Evolutionary conservation across 2,797 vertebrate genomes (phyloP).

Genomic region (Poeciliopsis gracilis): DNA sequence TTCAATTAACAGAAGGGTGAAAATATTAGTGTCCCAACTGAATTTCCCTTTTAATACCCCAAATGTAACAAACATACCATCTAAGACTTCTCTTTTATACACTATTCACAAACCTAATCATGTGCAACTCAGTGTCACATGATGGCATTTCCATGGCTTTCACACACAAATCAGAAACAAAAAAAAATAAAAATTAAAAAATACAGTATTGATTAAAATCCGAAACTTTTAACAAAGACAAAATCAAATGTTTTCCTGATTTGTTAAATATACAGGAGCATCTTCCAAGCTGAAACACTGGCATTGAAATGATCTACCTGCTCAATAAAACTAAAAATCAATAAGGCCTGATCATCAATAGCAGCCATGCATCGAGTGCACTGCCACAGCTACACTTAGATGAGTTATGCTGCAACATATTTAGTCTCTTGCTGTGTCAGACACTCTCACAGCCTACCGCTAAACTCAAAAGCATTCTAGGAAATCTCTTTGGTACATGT

Average conservation of each 20-base stretch:
- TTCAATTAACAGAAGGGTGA: not conserved
- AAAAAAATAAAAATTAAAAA: not conserved
- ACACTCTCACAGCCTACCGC: not conserved
- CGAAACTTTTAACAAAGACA: not conserved
- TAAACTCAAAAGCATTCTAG: slow-evolving; percentile 22
- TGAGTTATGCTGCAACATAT: not conserved
- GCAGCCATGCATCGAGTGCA: not conserved
- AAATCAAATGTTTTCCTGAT: not conserved
- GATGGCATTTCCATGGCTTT: slow-evolving; percentile 8
- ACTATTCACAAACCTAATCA: slow-evolving; percentile 13
- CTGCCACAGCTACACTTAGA: not conserved
- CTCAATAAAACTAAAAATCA: not conserved
- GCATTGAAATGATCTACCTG: not conserved
- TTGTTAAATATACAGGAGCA: slow-evolving; percentile 19
- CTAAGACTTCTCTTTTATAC: not conserved
- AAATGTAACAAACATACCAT: not conserved
- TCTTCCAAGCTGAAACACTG: not conserved
- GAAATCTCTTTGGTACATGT: slow-evolving; percentile 52
- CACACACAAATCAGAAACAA: not conserved
- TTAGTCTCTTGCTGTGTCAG: not conserved
- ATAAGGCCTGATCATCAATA: not conserved
- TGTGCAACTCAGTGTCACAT: slow-evolving; percentile 26
- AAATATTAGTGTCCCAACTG: not conserved
- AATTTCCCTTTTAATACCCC: not conserved
- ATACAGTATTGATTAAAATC: not conserved